Conservation (phyloP, 2,797 vertebrate genomes). For the Anniella stebbinsi region DNA sequence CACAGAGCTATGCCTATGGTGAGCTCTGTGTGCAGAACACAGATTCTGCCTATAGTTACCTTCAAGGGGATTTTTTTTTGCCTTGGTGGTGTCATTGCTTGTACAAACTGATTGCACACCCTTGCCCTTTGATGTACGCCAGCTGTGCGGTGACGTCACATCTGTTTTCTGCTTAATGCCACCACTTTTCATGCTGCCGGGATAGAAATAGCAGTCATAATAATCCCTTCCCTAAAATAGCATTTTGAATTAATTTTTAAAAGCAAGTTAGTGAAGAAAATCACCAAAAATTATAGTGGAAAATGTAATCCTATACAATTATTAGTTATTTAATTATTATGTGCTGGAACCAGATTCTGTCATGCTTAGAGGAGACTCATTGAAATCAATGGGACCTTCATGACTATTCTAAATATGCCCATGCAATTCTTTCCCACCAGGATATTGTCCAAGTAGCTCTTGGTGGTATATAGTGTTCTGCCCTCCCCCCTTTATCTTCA, state of each 20-base stretch:
- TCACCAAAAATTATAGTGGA: not conserved
- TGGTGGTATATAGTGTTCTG: not conserved
- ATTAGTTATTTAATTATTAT: not conserved
- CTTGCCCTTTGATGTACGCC: not conserved
- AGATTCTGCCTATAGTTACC: not conserved
- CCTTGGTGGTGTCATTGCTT: not conserved
- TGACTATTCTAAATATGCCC: not conserved
- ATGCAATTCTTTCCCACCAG: not conserved
- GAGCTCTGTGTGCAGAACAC: not conserved
- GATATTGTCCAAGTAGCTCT: not conserved
- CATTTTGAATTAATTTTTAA: not conserved
- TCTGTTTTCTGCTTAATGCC: not conserved
- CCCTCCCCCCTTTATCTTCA: not conserved
- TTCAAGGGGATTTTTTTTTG: not conserved
- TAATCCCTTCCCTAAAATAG: not conserved
- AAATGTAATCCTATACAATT: not conserved
- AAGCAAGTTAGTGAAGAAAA: not conserved
- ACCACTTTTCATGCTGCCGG: not conserved
- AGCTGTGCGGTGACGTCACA: not conserved
- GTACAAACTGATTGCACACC: not conserved
- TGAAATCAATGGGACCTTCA: not conserved
- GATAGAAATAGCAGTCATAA: not conserved
- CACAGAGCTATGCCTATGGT: not conserved
- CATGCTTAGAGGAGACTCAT: not conserved
- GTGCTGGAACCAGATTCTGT: not conserved